Evolutionary conservation across 2,797 vertebrate species (phyloP).

Genomic region (Pachyuromys duprasi): DNA sequence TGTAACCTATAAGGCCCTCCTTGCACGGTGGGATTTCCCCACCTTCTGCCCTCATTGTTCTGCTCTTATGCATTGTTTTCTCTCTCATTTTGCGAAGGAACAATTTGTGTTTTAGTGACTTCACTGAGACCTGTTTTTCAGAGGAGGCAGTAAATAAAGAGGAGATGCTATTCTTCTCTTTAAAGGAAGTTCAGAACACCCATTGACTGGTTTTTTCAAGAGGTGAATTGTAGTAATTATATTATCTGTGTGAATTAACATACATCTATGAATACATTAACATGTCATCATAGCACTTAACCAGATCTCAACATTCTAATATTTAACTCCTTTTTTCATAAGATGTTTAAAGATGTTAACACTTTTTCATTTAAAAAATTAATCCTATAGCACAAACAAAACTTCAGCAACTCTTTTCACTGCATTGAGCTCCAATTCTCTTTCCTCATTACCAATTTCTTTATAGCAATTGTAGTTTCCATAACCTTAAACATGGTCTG

Average conservation of each 20-base stretch:
- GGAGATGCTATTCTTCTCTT: not conserved
- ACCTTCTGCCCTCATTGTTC: not conserved
- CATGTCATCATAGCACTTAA: not conserved
- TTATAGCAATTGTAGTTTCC: not conserved
- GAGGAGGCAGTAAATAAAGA: not conserved
- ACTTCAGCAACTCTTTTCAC: not conserved
- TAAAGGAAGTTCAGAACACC: not conserved
- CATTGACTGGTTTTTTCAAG: not conserved
- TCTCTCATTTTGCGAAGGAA: not conserved
- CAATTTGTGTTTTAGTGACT: not conserved
- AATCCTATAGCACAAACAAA: not conserved
- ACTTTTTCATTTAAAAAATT: not conserved
- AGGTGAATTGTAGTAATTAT: not conserved
- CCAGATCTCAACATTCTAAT: not conserved
- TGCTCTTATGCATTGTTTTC: too few relatives aligned
- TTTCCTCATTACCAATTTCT: rapidly evolving
- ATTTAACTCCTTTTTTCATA: not conserved
- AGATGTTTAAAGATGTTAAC: not conserved
- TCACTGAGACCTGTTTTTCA: not conserved
- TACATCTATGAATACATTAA: not conserved
- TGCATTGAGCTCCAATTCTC: not conserved
- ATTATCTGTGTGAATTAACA: not conserved
- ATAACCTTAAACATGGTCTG: too few relatives aligned
- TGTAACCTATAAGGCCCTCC: not conserved
- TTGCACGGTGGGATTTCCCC: too few relatives aligned